Base-by-base conservation (phyloP, 2,113 vertebrate species). In the Periophthalmodon schlosseri region DNA sequence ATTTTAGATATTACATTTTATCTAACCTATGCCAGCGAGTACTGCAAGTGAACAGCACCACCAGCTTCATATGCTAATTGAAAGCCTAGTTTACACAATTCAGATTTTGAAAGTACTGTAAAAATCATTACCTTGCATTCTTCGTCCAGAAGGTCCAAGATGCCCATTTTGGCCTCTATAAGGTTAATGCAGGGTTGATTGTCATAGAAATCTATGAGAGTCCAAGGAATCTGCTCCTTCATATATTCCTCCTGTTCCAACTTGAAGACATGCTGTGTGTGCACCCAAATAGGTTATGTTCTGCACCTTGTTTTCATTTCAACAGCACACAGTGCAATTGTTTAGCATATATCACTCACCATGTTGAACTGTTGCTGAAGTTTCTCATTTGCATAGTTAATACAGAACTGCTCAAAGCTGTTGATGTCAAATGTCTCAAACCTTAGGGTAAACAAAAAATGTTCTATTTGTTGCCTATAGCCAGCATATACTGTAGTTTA, bases 371-470 rank as follows among this genome's bases (percentile, higher is more conserved):
- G 98, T 63, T 99, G 98, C 90, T 99, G 98, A 36, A 99, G 95
- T 70, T 99, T 99, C 88, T 99, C 98, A 4, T 99, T 99, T 81
- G 98, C 98, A 56, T 99, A 99, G 93, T 99, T 99, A 89, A 99
- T 99, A 82, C 98, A 99, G 89, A 99, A 99, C 86, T 99, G 98
- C 86, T 99, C 98, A 90, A 99, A 99, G 90, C 98, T 99, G 94
- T 99, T 99, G 91, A 98, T 96, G 88, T 99, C 97, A 60, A 99
- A 99, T 2, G 97, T 99, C 91, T 99, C 98, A 92, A 99, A 99
- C 86, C 97, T 98, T 84, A 36, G 85, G 66, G 57, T 15, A 70
- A 85, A 14, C 84, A 91, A 74, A 72, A 24, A 39, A 39, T 46
- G 18, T 49, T 23, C 5, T 13, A n/a, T 39, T n/a, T 65, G 18